Evolutionary conservation across 2,797 vertebrate genomes (phyloP), one percentile per base, ranked within the genome.

Genomic region (Pseudomugil tenellus): DNA sequence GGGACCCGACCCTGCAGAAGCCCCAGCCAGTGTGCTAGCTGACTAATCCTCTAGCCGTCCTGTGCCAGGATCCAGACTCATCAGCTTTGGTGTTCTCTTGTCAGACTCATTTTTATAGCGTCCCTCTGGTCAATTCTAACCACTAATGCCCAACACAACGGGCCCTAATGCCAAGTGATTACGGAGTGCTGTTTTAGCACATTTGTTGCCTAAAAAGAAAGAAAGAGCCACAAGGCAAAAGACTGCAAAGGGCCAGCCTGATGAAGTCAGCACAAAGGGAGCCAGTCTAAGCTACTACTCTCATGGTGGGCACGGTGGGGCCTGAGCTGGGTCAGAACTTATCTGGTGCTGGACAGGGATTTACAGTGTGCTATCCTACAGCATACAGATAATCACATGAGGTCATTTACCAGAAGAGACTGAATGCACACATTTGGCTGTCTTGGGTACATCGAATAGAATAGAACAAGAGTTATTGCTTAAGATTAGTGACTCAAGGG

Each of bases 191-290:
- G 91, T 93, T 94, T 81, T 92, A 92, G 93, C 93, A 93, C 85
- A 95, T 95, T 93, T 87, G 90, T 84, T 65, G 85, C 86, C 81
- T 88, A 89, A 89, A 92, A 88, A 92, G 91, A 92, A 87, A 92
- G 87, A 92, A 88, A 90, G 81, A 65, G 81, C 88, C 83, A 85
- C 84, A 79, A 85, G 91, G 90, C 93, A 90, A 83, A 84, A 90
- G 84, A 84, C 88, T 85, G 89, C 86, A 94, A 84, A 93, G 80
- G 91, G 89, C 84, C 68, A 93, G 92, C 85, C 87, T 93, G 91
- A 89, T 94, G 92, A 93, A 90, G 92, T 96, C 95, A 96, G 94
- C 95, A 95, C 88, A 95, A 95, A 89, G 88, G 81, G 83, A 87
- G 88, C 90, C 86, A 48, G 79, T 67, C 80, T 92, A 91, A 93